These are phyloP conservation scores for Acanthoscelides obtectus DNA, from an alignment of 2,888 invertebrate species.

Conservation along the genomic window DNA sequence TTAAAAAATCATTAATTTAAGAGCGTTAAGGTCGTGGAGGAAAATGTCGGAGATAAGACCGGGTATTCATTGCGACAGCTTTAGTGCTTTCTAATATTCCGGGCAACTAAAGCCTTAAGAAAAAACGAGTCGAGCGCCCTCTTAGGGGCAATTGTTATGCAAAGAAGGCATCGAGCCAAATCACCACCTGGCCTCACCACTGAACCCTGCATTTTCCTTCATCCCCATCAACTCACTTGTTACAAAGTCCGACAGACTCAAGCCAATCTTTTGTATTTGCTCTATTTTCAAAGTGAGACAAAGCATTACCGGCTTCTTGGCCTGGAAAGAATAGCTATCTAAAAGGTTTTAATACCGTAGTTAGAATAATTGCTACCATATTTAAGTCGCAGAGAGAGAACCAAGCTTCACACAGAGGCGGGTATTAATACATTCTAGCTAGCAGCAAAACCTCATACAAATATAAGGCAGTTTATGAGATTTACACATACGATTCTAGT, in stretches of 20 bases:
- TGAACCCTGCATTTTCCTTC: slow-evolving; percentile 43
- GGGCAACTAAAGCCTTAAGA: slow-evolving; percentile 45
- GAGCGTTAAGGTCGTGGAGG: slow-evolving; percentile 37
- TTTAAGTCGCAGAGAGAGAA: slow-evolving; percentile 44
- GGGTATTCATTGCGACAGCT: slow-evolving; percentile 46
- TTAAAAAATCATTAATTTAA: slow-evolving; percentile 47
- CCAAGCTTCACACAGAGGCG: slow-evolving; percentile 34
- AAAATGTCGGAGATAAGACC: slow-evolving; percentile 43
- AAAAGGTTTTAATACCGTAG: slow-evolving; percentile 49
- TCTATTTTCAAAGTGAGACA: slow-evolving; percentile 44
- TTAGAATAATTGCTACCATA: slow-evolving; percentile 51
- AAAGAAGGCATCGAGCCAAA: slow-evolving; percentile 45
- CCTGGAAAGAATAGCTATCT: slow-evolving; percentile 49
- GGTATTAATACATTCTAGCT: not conserved
- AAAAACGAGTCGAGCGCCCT: slow-evolving; percentile 46
- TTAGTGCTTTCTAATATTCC: slow-evolving; percentile 49
- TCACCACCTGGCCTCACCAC: slow-evolving; percentile 45
- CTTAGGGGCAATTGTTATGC: slow-evolving; percentile 50
- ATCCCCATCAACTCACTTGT: slow-evolving; percentile 47
- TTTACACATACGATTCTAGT: no score
- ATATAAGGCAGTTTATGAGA: no score
- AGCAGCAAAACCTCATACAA: not conserved
- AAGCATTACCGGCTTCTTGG: slow-evolving; percentile 45
- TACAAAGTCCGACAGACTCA: slow-evolving; percentile 43
- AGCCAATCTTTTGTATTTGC: slow-evolving; percentile 49